Evolutionary conservation across 2,113 vertebrate genomes (phyloP), one percentile per base, ranked within the genome.

Genomic region (Taurulus bubalis): DNA sequence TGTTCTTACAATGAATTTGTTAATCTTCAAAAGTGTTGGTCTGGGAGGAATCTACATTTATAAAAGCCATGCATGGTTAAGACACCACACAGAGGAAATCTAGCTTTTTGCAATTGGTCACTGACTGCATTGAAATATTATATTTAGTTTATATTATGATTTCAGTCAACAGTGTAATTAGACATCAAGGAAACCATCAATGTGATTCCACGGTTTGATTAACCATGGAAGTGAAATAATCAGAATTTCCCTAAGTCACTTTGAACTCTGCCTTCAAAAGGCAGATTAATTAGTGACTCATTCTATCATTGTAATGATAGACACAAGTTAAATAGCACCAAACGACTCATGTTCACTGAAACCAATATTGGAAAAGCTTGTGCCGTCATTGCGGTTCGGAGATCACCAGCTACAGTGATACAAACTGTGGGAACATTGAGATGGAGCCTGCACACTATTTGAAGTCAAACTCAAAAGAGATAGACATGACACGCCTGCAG

Each of bases 261-360:
- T 89, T 89, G 83, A 89, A 90, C 66, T 85, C 49, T 65, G 15
- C 24, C 86, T 89, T 91, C 80, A 88, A 47, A 56, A 91, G 78
- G 26, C 51, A 75, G 71, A 76, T 64, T 66, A 2, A 56, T 79
- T 30, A 71, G 34, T 3, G 71, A 51, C 85, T 85, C 36, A 69
- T 80, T 82, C 34, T 53, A 49, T 77, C 71, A 70, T 71, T 1
- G 8, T 56, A 58, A 88, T 82, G 60, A 62, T 22, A 82, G 26
- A 78, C 65, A 59, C 2, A 59, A 63, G 49, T 71, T 42, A 71
- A 77, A 67, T 11, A 51, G 32, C 59, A 90, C 56, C 85, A 84
- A 77, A 16, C 72, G 47, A 18, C 40, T 30, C 28, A 58, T 20
- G 45, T 32, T 32, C 64, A 75, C 38, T 69, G 69, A 83, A 71